Conservation (phyloP, 2,113 vertebrate genomes). For the Petrocephalus zakoni region DNA sequence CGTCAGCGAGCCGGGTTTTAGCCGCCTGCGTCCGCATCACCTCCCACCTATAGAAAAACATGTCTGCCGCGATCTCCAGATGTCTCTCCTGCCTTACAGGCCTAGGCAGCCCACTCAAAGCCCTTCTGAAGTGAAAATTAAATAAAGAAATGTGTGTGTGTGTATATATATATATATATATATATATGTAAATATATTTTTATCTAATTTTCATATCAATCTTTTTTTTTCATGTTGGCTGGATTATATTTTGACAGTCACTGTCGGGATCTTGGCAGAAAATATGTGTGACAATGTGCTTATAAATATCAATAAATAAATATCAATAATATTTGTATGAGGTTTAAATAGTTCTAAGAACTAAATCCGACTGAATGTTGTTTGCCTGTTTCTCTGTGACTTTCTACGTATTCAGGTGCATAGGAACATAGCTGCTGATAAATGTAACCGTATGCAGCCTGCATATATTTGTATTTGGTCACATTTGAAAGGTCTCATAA, state of each 20-base stretch:
- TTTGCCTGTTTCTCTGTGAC: background rate
- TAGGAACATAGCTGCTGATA: background rate
- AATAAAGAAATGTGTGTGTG: background rate
- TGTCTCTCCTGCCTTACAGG: background rate
- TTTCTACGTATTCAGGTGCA: background rate
- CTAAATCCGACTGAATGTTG: background rate
- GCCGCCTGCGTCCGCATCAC: background rate
- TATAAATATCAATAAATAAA: background rate
- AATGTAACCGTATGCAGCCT: background rate
- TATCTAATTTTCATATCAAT: background rate
- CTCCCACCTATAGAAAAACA: background rate
- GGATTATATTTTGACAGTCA: background rate
- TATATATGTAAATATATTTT: background rate
- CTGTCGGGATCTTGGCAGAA: background rate
- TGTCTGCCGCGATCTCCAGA: background rate
- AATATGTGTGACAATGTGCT: background rate
- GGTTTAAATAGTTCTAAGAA: background rate
- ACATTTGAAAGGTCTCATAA: no score
- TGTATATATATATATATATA: background rate
- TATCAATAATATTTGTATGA: background rate
- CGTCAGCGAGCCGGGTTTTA: background rate
- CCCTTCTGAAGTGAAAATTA: background rate
- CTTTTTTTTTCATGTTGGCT: background rate
- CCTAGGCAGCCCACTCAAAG: no score
- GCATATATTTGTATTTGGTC: background rate